A percentile compares a stretch with the other conserved stretches of the same genome.
phyloP scores from a whole-genome alignment of 2,797 vertebrate species.

The Ataeniobius toweri region DNA sequence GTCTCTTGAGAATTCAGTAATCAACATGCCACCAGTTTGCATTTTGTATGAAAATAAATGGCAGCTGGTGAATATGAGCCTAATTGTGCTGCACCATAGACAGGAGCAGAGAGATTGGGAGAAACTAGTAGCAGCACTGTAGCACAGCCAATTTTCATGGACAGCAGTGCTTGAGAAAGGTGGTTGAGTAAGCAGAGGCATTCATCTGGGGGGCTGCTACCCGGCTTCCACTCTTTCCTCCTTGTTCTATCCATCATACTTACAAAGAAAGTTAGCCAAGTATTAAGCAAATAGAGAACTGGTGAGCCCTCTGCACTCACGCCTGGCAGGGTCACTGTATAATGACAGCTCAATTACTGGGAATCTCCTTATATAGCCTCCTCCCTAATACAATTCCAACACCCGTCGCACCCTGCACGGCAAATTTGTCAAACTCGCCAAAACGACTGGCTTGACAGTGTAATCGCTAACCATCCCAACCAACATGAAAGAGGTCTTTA shows the following conservation, averaged over 20 bases:
- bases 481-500: slow-evolving; percentile 82
- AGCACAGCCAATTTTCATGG: slow-evolving; percentile 93
- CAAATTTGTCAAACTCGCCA: slow-evolving; percentile 77
- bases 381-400: slow-evolving; percentile 49
- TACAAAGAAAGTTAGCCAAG: slow-evolving; percentile 81
- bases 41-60: slow-evolving; percentile 97
- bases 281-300: slow-evolving; percentile 86
- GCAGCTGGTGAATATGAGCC: slow-evolving; percentile 87
- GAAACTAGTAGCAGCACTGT: slow-evolving; percentile 86
- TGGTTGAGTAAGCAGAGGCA: slow-evolving; percentile 89
- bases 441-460: slow-evolving; percentile 78
- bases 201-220: slow-evolving; percentile 79
- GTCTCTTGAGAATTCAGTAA: slow-evolving; percentile 86
- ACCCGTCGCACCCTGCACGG: slow-evolving; percentile 57
- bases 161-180: slow-evolving; percentile 86
- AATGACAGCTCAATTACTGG: slow-evolving; percentile 87
- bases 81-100: slow-evolving; percentile 89
- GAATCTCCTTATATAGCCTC: slow-evolving; percentile 70
- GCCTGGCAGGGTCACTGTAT: slow-evolving; percentile 77
- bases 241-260: slow-evolving; percentile 66
- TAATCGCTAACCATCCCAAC: slow-evolving; percentile 79
- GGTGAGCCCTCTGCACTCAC: slow-evolving; percentile 52
- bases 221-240: slow-evolving; percentile 50
- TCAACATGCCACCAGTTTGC: slow-evolving; percentile 90
- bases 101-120: slow-evolving; percentile 77